Evolutionary conservation across 2,113 vertebrate species (phyloP).

Genomic region (Lepus europaeus): DNA sequence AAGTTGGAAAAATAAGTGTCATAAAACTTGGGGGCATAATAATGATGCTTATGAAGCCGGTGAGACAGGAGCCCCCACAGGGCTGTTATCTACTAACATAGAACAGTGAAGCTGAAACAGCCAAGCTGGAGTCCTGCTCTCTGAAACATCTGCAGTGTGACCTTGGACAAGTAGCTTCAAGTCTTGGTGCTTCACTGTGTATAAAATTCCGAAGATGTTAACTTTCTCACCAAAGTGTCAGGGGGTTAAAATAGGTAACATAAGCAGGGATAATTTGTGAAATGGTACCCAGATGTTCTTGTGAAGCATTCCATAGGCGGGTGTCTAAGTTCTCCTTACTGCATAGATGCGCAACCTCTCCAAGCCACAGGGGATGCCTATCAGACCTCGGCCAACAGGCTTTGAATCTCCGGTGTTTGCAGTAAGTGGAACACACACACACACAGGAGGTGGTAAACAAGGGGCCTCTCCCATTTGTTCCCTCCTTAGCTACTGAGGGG

Average conservation of each 20-base stretch:
- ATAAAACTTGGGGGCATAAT: not conserved
- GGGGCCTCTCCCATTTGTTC: not conserved
- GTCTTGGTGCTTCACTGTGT: not conserved
- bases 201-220: not conserved
- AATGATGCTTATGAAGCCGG: not conserved
- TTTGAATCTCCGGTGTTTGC: not conserved
- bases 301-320: not conserved
- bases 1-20: not conserved
- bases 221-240: not conserved
- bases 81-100: not conserved
- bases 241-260: not conserved
- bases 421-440: constrained; percentile 23
- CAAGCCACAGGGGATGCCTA: too few species aligned
- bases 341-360: not conserved
- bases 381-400: not conserved
- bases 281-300: not conserved
- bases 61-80: not conserved
- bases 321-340: not conserved
- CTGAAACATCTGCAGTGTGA: not conserved
- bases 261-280: not conserved
- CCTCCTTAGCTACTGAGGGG: not conserved
- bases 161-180: not conserved
- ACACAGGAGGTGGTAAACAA: not conserved
- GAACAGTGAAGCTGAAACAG: constrained; percentile 6
- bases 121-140: not conserved